Evolutionary conservation across 1,140 invertebrate genomes (phyloP).

Genomic region (Euura lappo): DNA sequence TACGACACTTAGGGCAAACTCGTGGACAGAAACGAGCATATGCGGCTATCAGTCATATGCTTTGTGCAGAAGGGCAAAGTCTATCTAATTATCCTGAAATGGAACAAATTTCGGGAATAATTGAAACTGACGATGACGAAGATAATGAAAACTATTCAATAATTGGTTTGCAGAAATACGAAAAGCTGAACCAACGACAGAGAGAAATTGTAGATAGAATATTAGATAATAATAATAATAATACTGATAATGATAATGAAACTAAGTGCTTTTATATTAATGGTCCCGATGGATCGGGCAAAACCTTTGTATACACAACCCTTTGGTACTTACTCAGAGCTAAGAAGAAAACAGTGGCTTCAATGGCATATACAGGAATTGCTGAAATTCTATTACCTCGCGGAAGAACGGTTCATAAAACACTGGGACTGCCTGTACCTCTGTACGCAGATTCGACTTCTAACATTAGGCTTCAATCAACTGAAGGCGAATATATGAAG

Average conservation of each 20-base stretch:
- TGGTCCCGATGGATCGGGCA: too few species aligned
- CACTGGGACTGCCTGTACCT: slow-evolving; percentile 17
- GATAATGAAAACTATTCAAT: slow-evolving; percentile 5
- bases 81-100: slow-evolving; percentile 11
- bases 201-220: slow-evolving; percentile 20
- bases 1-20: background rate
- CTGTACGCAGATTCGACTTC: slow-evolving; percentile 20
- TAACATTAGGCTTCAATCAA: slow-evolving; percentile 40
- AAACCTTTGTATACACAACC: background rate
- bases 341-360: slow-evolving; percentile 23
- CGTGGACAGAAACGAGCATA: slow-evolving; percentile 17
- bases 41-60: slow-evolving; percentile 16
- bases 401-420: slow-evolving; percentile 12
- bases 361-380: slow-evolving; percentile 6
- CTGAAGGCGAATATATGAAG: slow-evolving; percentile 20
- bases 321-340: slow-evolving; percentile 20
- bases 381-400: slow-evolving; percentile 26
- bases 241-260: too few species aligned
- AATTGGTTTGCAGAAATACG: slow-evolving; percentile 19
- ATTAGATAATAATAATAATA: background rate
- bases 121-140: background rate
- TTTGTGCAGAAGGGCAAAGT: slow-evolving; percentile 14
- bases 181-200: slow-evolving; percentile 15
- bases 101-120: slow-evolving; percentile 1
- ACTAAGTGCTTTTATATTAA: too few species aligned